Evolutionary conservation across 1,140 invertebrate genomes (phyloP).

Genomic region (Centruroides vittatus): DNA sequence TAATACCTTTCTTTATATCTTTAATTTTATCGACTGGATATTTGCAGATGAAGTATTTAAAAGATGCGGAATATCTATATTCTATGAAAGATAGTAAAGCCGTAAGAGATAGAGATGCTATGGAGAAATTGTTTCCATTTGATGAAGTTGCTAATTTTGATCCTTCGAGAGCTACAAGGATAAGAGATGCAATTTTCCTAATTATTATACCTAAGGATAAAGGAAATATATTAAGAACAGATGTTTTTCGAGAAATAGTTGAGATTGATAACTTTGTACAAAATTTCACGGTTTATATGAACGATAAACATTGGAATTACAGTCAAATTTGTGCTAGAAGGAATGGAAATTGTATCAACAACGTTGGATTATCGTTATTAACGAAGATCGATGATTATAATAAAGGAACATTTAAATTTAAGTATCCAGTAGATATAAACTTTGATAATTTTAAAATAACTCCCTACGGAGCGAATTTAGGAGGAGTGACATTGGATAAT

Average conservation of each 20-base stretch:
- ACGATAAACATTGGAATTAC: constrained; percentile 32
- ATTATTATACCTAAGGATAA: constrained; percentile 69
- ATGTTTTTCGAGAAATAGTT: constrained; percentile 59
- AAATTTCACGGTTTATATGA: constrained; percentile 45
- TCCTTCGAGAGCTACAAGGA: constrained; percentile 48
- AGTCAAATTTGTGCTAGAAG: constrained; percentile 65
- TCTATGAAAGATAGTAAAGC: constrained; percentile 64
- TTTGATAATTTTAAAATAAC: constrained; percentile 67
- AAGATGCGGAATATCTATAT: constrained; percentile 86
- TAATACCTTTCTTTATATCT: too few relatives aligned
- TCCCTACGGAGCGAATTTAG: constrained; percentile 70
- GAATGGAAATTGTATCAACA: constrained; percentile 63
- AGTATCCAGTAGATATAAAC: constrained; percentile 75
- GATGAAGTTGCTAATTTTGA: constrained; percentile 14
- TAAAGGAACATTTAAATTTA: constrained; percentile 53
- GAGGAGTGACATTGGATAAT: constrained; percentile 55
- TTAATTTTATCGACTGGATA: constrained; percentile 38
- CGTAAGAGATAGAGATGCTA: constrained; percentile 51
- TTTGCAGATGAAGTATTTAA: constrained; percentile 66
- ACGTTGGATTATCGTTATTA: constrained; percentile 66
- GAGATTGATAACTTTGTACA: constrained; percentile 56
- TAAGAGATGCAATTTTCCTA: constrained; percentile 71
- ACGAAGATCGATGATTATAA: constrained; percentile 65
- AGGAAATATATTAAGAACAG: constrained; percentile 54
- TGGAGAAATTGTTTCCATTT: constrained; percentile 36